phyloP scores from a whole-genome alignment of 2,113 vertebrate genomes.

The Cyprinodon brontotheroides region DNA sequence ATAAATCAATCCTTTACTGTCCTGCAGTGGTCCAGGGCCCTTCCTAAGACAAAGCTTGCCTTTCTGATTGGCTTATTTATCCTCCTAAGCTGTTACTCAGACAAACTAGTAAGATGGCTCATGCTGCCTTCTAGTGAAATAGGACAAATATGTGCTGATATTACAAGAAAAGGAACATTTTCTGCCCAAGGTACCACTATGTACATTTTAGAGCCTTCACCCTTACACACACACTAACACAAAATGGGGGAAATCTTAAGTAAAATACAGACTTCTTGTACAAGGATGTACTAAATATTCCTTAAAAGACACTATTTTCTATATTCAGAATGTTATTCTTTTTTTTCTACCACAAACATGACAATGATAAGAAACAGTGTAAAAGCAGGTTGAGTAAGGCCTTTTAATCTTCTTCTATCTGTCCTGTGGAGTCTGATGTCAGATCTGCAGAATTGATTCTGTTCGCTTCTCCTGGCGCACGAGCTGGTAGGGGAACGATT shows the following conservation, averaged over 20 bases:
- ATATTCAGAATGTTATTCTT: background rate
- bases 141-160: no score
- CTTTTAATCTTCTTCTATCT: background rate
- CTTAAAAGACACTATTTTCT: background rate
- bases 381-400: background rate
- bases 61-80: no score
- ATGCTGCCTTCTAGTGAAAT: no score
- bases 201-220: background rate
- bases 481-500: constrained; percentile 23
- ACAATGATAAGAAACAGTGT: background rate
- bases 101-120: no score
- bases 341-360: background rate
- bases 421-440: constrained; percentile 1
- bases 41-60: no score
- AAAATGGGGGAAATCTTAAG: background rate
- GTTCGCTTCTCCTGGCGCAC: constrained; percentile 10
- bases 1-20: background rate
- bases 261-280: background rate
- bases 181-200: no score
- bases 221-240: background rate
- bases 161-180: no score
- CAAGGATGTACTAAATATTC: background rate
- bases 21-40: no score
- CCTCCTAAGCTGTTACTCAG: no score
- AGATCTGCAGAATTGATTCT: constrained; percentile 5